Base-by-base conservation (phyloP, 2,888 invertebrate genomes). In the Parochlus steinenii region DNA sequence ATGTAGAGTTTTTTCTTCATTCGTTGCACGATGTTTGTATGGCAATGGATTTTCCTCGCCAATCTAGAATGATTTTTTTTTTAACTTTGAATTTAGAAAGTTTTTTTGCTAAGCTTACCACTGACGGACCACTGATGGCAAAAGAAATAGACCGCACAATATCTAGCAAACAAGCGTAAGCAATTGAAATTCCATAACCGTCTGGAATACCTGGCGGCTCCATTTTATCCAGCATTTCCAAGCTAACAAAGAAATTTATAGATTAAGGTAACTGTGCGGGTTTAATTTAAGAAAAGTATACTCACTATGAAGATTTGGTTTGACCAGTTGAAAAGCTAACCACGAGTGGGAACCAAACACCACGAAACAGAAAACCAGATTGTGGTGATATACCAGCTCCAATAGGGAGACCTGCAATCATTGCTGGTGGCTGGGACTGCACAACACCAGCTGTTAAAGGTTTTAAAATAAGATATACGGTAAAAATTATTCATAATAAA, bases 121-220 rank as follows among this genome's bases (percentile, higher is more conserved):
- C 39, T 37, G 67, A 67, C 1, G 65, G 62, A 27, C 72, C 69
- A 48, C 71, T 65, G 41, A 81, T 74, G 16, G 74, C 77, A 47
- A 76, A 67, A 23, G 79, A 76, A 44, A 83, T 73, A 6, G 85
- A 90, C 6, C 86, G 70, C 33, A 93, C 85, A 43, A 89, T 78
- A 56, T 95, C 95, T 53, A 93, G 65, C 27, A 97, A 66, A 53
- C 90, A 87, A 4, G 87, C 83, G 59, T 92, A 95, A 0, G 93
- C 90, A 25, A 97, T 74, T 0, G 95, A 93, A 40, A 98, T 81
- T 4, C 93, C 92, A 60, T 97, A 98, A 2, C 97, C 95, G 43
- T 97, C 93, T n/a, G 87, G 86, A 44, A 97, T 82, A 8, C 70
- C 58, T 0, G 93, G 93, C 6, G 95, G 86, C 48, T 98, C 97